phyloP scores from a whole-genome alignment of 2,888 invertebrate genomes.

The Dexiosoma caninum region DNA sequence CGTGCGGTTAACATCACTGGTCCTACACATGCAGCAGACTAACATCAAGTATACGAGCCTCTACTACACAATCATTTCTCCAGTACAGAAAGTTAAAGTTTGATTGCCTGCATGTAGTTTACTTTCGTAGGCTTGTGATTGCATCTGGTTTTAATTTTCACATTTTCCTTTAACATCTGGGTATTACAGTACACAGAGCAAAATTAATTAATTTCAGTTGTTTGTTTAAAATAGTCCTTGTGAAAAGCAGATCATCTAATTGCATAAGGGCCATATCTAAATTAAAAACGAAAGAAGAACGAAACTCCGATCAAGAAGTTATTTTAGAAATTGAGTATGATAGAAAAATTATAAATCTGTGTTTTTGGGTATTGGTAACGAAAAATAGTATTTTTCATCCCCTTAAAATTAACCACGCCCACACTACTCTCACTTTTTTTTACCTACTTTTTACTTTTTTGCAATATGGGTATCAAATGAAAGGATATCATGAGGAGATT shows the following conservation, averaged over 20 bases:
- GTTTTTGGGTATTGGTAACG: too few species aligned
- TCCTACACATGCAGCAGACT: background rate
- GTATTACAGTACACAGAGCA: constrained; percentile 4
- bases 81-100: constrained; percentile 39
- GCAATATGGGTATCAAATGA: too few species aligned
- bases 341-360: too few species aligned
- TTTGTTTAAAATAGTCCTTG: background rate
- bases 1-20: too few species aligned
- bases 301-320: background rate
- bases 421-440: too few species aligned
- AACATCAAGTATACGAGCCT: background rate
- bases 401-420: too few species aligned
- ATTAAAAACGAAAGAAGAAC: too few species aligned
- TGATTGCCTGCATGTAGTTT: background rate
- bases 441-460: too few species aligned
- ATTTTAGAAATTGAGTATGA: too few species aligned
- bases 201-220: constrained; percentile 37
- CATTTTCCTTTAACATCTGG: constrained; percentile 42
- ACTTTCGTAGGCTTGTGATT: constrained; percentile 18
- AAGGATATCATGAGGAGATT: too few species aligned
- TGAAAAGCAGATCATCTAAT: background rate
- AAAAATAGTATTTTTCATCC: too few species aligned
- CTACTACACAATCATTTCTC: background rate
- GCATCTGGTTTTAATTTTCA: constrained; percentile 55
- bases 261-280: background rate